Conservation (phyloP, 64 coral and sea anemone species). For the Actinia equina region DNA sequence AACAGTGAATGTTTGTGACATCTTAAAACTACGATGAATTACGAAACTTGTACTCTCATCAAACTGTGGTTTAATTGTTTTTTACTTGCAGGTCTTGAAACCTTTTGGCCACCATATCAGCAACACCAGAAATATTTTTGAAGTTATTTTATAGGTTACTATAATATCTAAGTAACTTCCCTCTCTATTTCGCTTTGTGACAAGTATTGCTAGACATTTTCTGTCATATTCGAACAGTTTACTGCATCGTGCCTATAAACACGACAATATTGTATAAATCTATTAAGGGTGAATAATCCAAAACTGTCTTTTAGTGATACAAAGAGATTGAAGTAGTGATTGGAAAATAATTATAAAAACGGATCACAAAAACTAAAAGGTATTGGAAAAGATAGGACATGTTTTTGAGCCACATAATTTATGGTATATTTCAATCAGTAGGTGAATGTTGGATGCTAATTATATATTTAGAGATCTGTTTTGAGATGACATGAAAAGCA, state of each 20-base stretch:
- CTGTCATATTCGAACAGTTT: not conserved
- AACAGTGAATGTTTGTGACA: not conserved
- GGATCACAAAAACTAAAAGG: not conserved
- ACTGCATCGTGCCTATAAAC: not conserved
- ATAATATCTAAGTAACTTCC: not conserved
- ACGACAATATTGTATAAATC: not conserved
- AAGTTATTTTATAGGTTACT: not conserved
- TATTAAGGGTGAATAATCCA: not conserved
- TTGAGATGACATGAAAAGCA: not conserved
- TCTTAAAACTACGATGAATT: not conserved
- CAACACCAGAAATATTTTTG: not conserved
- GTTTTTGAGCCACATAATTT: not conserved
- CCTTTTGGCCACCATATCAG: not conserved
- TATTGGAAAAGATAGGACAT: not conserved
- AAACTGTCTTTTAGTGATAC: not conserved
- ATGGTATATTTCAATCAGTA: not conserved
- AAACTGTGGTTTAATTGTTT: not conserved
- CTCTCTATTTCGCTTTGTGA: conserved; percentile 9
- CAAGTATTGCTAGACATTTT: not conserved
- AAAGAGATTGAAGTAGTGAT: not conserved
- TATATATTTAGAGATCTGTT: not conserved
- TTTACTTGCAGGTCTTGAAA: not conserved
- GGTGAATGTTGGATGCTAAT: not conserved
- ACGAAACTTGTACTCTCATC: not conserved
- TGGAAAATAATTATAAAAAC: not conserved